Conservation (phyloP, 2,113 vertebrate genomes). For the Gambusia affinis region DNA sequence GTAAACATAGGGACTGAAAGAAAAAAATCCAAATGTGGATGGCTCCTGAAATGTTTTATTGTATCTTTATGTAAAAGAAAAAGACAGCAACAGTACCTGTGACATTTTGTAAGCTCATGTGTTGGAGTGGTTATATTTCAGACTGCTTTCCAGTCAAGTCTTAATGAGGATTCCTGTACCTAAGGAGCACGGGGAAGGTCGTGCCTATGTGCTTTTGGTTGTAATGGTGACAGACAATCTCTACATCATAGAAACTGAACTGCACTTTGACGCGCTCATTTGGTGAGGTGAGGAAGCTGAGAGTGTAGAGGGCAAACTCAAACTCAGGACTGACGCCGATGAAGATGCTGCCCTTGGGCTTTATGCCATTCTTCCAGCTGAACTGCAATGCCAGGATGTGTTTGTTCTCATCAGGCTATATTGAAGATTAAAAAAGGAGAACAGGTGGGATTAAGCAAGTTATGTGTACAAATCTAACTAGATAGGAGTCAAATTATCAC, state of each 20-base stretch:
- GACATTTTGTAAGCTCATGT: slow-evolving; percentile 46
- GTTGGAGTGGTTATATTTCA: slow-evolving; percentile 11
- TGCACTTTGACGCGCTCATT: slow-evolving; percentile 81
- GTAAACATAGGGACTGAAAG: background rate
- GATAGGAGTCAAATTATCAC: background rate
- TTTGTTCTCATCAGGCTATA: slow-evolving; percentile 82
- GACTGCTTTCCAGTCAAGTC: slow-evolving; percentile 5
- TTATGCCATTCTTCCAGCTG: slow-evolving; percentile 84
- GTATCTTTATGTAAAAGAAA: slow-evolving; percentile 74
- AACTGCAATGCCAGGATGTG: slow-evolving; percentile 84
- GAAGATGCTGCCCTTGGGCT: slow-evolving; percentile 85
- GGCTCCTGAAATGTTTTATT: slow-evolving; percentile 70
- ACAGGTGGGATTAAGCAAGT: background rate
- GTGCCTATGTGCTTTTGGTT: slow-evolving; percentile 84
- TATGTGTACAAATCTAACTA: background rate
- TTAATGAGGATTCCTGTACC: slow-evolving; percentile 49
- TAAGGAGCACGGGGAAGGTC: slow-evolving; percentile 80
- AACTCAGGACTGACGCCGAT: slow-evolving; percentile 84
- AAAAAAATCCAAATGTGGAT: slow-evolving; percentile 4
- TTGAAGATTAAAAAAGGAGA: background rate
- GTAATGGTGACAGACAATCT: slow-evolving; percentile 84
- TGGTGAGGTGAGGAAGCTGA: slow-evolving; percentile 82
- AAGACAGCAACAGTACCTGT: slow-evolving; percentile 70
- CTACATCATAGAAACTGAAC: slow-evolving; percentile 81
- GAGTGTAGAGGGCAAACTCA: slow-evolving; percentile 83